Evolutionary conservation across 37 sponge, comb jelly and placozoan genomes (phyloP), one percentile per base, ranked within the genome.

Genomic region (Geodia barretti): DNA sequence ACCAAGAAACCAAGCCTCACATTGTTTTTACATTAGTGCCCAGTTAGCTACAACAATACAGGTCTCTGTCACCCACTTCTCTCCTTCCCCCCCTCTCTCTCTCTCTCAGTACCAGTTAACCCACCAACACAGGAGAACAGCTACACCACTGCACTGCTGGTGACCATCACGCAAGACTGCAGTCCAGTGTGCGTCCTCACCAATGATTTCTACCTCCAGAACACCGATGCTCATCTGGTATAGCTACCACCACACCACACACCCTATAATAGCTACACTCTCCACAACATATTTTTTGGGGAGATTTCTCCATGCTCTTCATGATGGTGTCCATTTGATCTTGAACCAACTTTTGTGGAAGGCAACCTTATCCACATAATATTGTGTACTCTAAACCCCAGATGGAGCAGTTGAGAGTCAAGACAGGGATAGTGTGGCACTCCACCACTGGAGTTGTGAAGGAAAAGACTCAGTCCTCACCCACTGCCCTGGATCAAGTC

Each of bases 81-180:
- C n/a, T n/a, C n/a, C n/a, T n/a, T n/a, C 25, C 30, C 72, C 30
- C 40, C 25, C 72, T 40, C 42, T 17, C 25, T 4, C 37, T 2
- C 58, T 11, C 70, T 30, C 36, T 1, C 68, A 86, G 87, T 86
- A 4, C 80, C 87, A 7, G 80, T 86, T 5, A 74, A 64, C 69
- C 75, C 73, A 2, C 87, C 87, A 17, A 79, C 39, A 40, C 69
- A 29, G 1, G 1, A 36, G 4, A 31, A 77, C 21, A 64, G 3
- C 77, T 77, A 77, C 64, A 38, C 77, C 39, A 39, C 77, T 2
- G 62, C 47, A 1, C 33, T 19, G 39, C 81, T 80, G 9, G 21
- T 25, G 9, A 43, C 25, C 32, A 80, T 80, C 35, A 29, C 60
- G 4, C 23, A 54, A 2, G 81, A 80, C 81, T 80, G 72, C 19